Evolutionary conservation across 2,888 invertebrate species (phyloP).

Genomic region (Strigamia crassipes): DNA sequence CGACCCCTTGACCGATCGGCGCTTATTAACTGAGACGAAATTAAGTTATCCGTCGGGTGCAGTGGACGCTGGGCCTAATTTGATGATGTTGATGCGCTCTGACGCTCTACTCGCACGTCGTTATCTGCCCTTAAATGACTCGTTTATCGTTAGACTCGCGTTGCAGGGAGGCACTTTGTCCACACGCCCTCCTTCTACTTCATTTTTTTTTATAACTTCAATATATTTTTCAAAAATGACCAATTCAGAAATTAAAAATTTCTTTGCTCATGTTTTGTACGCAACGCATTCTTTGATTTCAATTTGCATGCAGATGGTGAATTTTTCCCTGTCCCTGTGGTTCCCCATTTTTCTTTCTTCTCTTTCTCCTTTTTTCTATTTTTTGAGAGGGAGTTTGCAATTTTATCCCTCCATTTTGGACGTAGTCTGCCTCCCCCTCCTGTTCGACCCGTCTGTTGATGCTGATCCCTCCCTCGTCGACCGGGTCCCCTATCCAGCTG

Average conservation of each 20-base stretch:
- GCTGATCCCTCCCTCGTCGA: conserved; percentile 16
- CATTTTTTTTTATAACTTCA: background rate
- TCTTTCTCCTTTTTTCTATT: conserved; percentile 15
- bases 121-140: conserved; percentile 48
- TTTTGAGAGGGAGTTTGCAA: conserved; percentile 42
- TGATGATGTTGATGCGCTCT: conserved; percentile 48
- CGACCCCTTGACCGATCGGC: conserved; percentile 16
- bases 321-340: background rate
- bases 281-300: background rate
- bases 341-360: conserved; percentile 16
- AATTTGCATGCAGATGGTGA: conserved; percentile 16
- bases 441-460: conserved; percentile 16
- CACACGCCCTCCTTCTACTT: conserved; percentile 1
- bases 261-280: background rate
- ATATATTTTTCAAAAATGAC: background rate
- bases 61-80: conserved; percentile 45
- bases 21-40: conserved; percentile 21
- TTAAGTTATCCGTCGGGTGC: conserved; percentile 21
- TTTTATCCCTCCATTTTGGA: conserved; percentile 45
- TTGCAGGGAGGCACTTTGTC: conserved; percentile 10
- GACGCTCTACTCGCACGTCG: conserved; percentile 47
- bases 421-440: conserved; percentile 21
- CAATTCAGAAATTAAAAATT: background rate
- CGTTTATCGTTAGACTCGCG: conserved; percentile 45
- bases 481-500: conserved; percentile 11